Evolutionary conservation across 2,888 invertebrate species (phyloP), one percentile per base, ranked within the genome.

Genomic region (Ectobius pallidus): DNA sequence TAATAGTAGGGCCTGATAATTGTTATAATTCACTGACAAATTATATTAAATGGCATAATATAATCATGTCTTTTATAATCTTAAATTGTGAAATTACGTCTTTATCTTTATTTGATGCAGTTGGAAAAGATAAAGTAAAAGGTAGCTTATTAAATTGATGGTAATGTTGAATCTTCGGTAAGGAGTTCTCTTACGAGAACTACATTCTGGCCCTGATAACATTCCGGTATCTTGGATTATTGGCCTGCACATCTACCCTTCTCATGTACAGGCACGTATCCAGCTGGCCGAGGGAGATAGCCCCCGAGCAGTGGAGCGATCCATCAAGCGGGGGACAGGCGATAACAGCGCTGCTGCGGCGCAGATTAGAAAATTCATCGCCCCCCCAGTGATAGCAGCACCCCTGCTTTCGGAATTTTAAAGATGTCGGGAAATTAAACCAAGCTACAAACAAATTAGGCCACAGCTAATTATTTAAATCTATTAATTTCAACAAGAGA

Each of bases 241-340:
- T n/a, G 27, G 55, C 16, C 14, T 20, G 44, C 44, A 70, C 69
- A 70, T 63, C 70, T 58, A 55, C 65, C 39, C n/a, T 32, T 39
- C 32, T 70, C 63, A 70, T 70, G 70, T 70, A 39, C 61, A 39
- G 44, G 70, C 70, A 70, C 70, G 70, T 70, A 58, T 44, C 58
- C 20, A 27, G 27, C 34, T 55, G 70, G 27, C 34, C 70, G 70
- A 25, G 61, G 58, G 39, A 70, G 70, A 70, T 58, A 58, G 69
- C 69, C 69, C 20, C 20, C 32, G 34, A 44, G 34, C 55, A 30
- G 39, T 20, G 27, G 34, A 22, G 46, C 65, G 44, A 65, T 65
- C 65, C 65, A 65, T 65, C 65, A 65, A 18, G 65, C 44, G n/a
- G 44, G 30, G n/a, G 46, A 42, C 65, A 65, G 65, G 58, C 58